These are phyloP conservation scores for Mobula birostris DNA, from an alignment of 2,113 vertebrate genomes.

Conservation along the genomic window DNA sequence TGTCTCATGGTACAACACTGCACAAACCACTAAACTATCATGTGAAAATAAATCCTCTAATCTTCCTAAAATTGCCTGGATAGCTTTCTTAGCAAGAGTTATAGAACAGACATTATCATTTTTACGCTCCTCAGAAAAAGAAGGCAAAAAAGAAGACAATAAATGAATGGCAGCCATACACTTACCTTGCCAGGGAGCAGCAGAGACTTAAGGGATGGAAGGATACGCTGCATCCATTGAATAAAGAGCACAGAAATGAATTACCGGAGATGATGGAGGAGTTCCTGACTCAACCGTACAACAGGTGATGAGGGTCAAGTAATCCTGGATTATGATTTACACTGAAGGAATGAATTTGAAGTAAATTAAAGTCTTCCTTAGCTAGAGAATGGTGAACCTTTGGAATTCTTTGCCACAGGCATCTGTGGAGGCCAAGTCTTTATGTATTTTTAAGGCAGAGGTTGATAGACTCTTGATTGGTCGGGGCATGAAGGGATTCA, in stretches of 20 bases:
- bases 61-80: neutral
- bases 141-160: neutral
- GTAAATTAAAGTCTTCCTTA: too few species aligned
- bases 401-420: too few species aligned
- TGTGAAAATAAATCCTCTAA: too few species aligned
- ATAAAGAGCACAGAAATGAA: neutral
- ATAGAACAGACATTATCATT: neutral
- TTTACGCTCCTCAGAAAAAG: neutral
- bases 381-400: too few species aligned
- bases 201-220: neutral
- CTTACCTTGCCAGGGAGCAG: neutral
- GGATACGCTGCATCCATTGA: neutral
- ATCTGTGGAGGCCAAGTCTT: too few species aligned
- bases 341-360: neutral
- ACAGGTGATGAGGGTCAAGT: constrained; percentile 5
- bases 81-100: neutral
- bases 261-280: neutral
- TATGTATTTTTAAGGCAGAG: too few species aligned
- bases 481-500: too few species aligned
- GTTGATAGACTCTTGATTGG: too few species aligned
- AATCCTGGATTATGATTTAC: neutral
- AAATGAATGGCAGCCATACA: constrained; percentile 10
- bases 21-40: too few species aligned
- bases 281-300: neutral
- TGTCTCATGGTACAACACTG: too few species aligned